A percentile compares a stretch with the other conserved stretches of the same genome.
Evolutionary conservation across 1,140 invertebrate species (phyloP).

Genomic region (Berghia stephanieae): DNA sequence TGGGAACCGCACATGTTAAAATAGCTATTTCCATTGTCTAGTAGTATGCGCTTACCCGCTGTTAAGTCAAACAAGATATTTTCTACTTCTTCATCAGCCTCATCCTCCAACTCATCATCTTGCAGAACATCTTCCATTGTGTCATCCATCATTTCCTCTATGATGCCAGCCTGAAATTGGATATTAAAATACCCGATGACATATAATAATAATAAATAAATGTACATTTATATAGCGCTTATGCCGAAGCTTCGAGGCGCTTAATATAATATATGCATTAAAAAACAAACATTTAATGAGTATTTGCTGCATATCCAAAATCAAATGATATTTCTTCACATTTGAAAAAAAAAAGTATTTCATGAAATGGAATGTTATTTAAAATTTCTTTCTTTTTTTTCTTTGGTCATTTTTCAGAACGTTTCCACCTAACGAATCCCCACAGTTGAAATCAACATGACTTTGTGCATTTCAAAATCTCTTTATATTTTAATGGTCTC

Average conservation of each 20-base stretch:
- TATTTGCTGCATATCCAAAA: not conserved
- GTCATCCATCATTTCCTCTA: slow-evolving; percentile 99
- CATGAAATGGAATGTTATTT: not conserved
- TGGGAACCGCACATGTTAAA: too few relatives aligned
- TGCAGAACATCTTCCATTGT: slow-evolving; percentile 84
- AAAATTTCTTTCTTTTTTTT: not conserved
- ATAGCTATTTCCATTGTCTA: too few relatives aligned
- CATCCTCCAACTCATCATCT: slow-evolving; percentile 71
- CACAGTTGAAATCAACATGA: too few relatives aligned
- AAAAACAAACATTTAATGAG: not conserved
- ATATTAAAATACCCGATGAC: slow-evolving; percentile 18
- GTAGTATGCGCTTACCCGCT: slow-evolving; percentile 76
- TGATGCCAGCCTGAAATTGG: slow-evolving; percentile 94
- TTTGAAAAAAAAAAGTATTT: slow-evolving; percentile 3
- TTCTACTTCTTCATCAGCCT: slow-evolving; percentile 91
- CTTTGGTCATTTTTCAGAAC: too few relatives aligned
- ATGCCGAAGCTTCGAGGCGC: too few relatives aligned
- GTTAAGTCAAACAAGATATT: slow-evolving; percentile 97
- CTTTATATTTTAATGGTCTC: too few relatives aligned
- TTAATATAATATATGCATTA: too few relatives aligned
- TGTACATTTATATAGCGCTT: too few relatives aligned
- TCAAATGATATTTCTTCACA: not conserved
- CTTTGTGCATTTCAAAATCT: too few relatives aligned
- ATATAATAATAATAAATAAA: too few relatives aligned
- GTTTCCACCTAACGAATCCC: too few relatives aligned